Base-by-base conservation (phyloP, 2,797 vertebrate genomes). In the Balearica regulorum region DNA sequence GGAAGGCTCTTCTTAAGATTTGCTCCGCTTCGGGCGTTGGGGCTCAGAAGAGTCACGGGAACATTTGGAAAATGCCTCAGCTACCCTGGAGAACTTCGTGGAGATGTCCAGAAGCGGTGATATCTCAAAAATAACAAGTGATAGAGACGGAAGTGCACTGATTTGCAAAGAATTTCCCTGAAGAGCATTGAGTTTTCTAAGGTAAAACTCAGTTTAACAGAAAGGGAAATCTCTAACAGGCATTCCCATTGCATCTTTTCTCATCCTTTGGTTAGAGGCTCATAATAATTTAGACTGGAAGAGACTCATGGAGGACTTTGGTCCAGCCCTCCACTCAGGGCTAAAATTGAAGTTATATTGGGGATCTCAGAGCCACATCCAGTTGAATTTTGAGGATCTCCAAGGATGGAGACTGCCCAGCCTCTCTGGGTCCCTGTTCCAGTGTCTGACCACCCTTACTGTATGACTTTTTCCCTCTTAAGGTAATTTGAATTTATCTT, bases 91-190 rank as follows among this genome's bases (percentile, higher is more conserved):
- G 78, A 35, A 16, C 71, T 62, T 43, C 11, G n/a, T 66, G 75
- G 49, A 46, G 81, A 29, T 49, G 60, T 84, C 51, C 71, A 91
- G 66, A 28, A 82, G 43, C 1, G 3, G 43, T 24, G 60, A 29
- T 89, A 87, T 87, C 90, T 93, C 43, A 60, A 64, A 82, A 96
- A 85, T 10, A 86, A 90, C 90, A 93, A 92, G 76, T 3, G 94
- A 78, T 57, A 84, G 85, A 60, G 84, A 8, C 0, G 46, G 85
- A 94, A 94, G 72, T 43, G 55, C 37, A 10, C 65, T 8, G 53
- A 53, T 75, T 39, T 21, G 93, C 61, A 37, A 83, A 84, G 87
- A 83, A 87, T 86, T 83, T 87, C 87, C 64, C 55, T 7, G 33
- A 43, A 61, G 51, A 69, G 9, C 10, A 0, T 43, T 35, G 4